phyloP scores from a whole-genome alignment of 1,140 invertebrate species.

The Cataglyphis hispanica region DNA sequence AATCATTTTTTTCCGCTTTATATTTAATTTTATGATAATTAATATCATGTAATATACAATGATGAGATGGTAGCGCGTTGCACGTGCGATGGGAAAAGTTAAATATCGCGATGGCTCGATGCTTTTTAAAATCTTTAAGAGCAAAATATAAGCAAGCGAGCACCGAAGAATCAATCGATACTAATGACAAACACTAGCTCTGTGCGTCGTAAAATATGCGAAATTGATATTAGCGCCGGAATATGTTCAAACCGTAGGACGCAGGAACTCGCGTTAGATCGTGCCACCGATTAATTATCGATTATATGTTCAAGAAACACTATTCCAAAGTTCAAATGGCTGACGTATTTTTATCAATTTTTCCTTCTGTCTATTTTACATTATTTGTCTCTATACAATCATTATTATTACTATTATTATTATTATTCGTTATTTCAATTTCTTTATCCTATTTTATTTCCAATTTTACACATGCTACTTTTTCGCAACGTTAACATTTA shows the following conservation, averaged over 20 bases:
- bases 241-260: conserved; percentile 4
- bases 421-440: neutral
- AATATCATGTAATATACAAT: neutral
- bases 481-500: neutral
- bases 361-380: neutral
- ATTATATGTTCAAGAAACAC: neutral
- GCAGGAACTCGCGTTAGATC: conserved; percentile 33
- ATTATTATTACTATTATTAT: no score
- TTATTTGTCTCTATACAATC: neutral
- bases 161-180: conserved; percentile 40
- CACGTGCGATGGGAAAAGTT: neutral
- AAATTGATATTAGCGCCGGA: conserved; percentile 18
- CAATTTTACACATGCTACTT: neutral
- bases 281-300: conserved; percentile 34
- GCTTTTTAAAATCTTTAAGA: neutral
- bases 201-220: neutral
- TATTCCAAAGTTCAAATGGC: conserved; percentile 14
- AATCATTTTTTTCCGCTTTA: neutral
- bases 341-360: neutral
- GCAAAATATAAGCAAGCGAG: neutral
- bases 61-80: neutral
- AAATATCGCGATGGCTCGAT: conserved; percentile 9
- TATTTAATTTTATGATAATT: conserved; percentile 17
- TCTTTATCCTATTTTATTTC: neutral
- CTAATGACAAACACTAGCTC: conserved; percentile 12